Evolutionary conservation across 2,797 vertebrate species (phyloP).

Genomic region (Lagodon rhomboides): DNA sequence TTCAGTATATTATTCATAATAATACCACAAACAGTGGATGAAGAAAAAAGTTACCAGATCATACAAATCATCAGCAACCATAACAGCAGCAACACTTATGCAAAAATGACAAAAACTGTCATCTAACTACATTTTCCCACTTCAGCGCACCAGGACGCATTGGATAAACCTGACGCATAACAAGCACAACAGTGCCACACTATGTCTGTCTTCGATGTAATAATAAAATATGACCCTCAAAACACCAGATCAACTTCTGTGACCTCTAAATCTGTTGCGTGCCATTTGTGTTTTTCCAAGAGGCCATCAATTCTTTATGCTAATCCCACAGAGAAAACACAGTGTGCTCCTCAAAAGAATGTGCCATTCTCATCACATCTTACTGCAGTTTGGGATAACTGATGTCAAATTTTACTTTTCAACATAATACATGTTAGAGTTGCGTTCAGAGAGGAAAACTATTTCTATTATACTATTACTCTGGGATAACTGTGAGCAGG

Average conservation of each 20-base stretch:
- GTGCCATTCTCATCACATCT: conserved; percentile 63
- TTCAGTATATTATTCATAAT: conserved; percentile 17
- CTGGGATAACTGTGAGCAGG: background rate
- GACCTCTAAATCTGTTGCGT: conserved; percentile 59
- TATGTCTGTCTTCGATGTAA: background rate
- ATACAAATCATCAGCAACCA: conserved; percentile 1
- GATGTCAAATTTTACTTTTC: conserved; percentile 53
- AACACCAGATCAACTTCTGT: background rate
- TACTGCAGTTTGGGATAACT: conserved; percentile 66
- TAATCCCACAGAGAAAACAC: conserved; percentile 73
- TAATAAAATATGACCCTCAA: conserved; percentile 18
- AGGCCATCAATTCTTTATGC: conserved; percentile 71
- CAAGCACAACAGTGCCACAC: background rate
- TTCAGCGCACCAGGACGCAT: background rate
- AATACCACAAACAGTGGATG: conserved; percentile 11
- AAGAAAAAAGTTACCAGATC: background rate
- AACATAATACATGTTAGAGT: conserved; percentile 16
- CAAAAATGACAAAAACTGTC: background rate
- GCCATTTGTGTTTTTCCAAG: conserved; percentile 77
- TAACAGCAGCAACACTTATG: background rate
- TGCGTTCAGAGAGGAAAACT: background rate
- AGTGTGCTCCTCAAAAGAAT: conserved; percentile 61
- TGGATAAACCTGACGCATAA: background rate
- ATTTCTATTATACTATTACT: background rate
- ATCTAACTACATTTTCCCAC: background rate